Evolutionary conservation across 2,113 vertebrate genomes (phyloP).

Genomic region (Atlantisia rogersi): DNA sequence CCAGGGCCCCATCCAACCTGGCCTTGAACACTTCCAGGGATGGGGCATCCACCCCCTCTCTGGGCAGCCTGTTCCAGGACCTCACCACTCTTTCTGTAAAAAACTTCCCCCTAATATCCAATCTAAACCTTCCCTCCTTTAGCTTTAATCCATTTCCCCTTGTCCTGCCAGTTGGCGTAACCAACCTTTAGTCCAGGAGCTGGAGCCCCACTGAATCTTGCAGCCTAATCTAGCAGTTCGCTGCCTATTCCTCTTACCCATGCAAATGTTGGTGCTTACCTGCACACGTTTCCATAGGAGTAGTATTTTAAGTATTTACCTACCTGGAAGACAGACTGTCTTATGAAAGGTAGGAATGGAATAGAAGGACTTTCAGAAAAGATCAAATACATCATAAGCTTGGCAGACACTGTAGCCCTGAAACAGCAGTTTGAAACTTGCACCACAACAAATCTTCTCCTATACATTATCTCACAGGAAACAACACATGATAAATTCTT

Average conservation of each 20-base stretch:
- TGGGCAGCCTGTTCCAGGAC: too few relatives aligned
- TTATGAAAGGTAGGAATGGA: conserved; percentile 16
- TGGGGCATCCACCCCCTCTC: too few relatives aligned
- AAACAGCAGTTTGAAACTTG: conserved; percentile 84
- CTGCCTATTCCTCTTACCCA: neutral
- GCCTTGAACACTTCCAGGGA: too few relatives aligned
- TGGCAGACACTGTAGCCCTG: conserved; percentile 80
- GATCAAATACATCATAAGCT: conserved; percentile 82
- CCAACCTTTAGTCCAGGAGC: neutral
- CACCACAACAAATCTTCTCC: conserved; percentile 80
- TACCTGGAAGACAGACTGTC: neutral
- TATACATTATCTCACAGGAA: conserved; percentile 83
- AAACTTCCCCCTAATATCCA: too few relatives aligned
- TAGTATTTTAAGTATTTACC: conserved; percentile 15
- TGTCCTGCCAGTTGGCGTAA: too few relatives aligned
- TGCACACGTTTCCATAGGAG: neutral
- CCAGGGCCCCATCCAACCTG: too few relatives aligned
- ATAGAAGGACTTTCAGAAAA: conserved; percentile 61
- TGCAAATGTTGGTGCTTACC: neutral
- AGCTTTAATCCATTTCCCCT: too few relatives aligned
- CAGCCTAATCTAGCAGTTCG: neutral
- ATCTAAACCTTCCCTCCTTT: too few relatives aligned
- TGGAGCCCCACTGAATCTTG: neutral
- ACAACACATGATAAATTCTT: conserved; percentile 85
- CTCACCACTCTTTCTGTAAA: too few relatives aligned